These are phyloP conservation scores for Herminia tarsipennalis DNA, from an alignment of 2,888 invertebrate species.

Conservation along the genomic window DNA sequence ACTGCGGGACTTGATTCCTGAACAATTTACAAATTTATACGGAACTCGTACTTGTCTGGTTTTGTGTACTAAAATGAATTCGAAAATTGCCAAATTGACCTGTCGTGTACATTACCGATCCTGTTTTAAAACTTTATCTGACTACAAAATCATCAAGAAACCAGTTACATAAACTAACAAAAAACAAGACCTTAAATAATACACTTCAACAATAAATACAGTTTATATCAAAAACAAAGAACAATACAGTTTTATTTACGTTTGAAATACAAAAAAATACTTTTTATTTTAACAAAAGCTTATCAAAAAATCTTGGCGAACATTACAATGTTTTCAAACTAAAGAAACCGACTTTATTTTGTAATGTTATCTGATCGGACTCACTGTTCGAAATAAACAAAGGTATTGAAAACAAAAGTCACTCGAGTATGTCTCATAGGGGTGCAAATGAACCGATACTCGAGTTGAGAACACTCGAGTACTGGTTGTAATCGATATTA, in stretches of 20 bases:
- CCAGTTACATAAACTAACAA: background rate
- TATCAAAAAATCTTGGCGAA: constrained; percentile 30
- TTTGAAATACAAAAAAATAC: constrained; percentile 1
- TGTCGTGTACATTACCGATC: too few relatives aligned
- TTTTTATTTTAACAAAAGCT: constrained; percentile 6
- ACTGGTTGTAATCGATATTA: constrained; percentile 71
- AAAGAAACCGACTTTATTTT: constrained; percentile 33
- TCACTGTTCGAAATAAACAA: constrained; percentile 30
- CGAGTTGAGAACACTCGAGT: constrained; percentile 49
- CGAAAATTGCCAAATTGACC: too few relatives aligned
- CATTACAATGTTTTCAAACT: constrained; percentile 36
- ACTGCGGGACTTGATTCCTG: too few relatives aligned
- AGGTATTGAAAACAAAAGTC: constrained; percentile 32
- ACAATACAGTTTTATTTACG: constrained; percentile 2
- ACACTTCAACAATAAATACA: constrained; percentile 1
- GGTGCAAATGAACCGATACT: constrained; percentile 42
- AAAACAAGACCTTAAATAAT: constrained; percentile 1
- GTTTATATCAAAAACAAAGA: background rate
- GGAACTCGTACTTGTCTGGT: too few relatives aligned
- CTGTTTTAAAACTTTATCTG: background rate
- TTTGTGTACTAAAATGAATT: too few relatives aligned
- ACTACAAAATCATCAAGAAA: background rate
- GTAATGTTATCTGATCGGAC: constrained; percentile 32
- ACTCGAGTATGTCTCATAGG: constrained; percentile 19
- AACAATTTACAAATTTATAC: too few relatives aligned